These are phyloP conservation scores for Drosophila suzukii DNA, from an alignment of 1,140 invertebrate genomes.

Conservation along the genomic window DNA sequence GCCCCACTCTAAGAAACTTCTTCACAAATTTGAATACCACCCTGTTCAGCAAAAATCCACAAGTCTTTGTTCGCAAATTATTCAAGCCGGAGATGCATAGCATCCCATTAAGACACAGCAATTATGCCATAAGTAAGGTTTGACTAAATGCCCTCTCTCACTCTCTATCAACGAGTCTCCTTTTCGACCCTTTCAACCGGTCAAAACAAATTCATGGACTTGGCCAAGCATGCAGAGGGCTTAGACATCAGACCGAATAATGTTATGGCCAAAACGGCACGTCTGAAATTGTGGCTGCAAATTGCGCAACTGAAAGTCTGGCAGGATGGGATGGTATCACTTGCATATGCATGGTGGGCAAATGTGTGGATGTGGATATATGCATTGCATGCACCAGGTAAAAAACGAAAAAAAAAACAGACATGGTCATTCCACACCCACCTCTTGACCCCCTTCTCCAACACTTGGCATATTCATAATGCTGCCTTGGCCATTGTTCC, in stretches of 20 bases:
- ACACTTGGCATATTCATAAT: slow-evolving; percentile 54
- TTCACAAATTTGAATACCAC: not conserved
- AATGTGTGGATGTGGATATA: slow-evolving; percentile 41
- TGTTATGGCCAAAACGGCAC: slow-evolving; percentile 37
- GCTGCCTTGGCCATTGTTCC: slow-evolving; percentile 59
- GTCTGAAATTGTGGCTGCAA: slow-evolving; percentile 44
- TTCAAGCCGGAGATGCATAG: not conserved
- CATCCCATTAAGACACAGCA: slow-evolving; percentile 32
- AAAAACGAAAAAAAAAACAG: slow-evolving; percentile 4
- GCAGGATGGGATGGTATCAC: slow-evolving; percentile 19
- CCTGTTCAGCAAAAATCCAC: not conserved
- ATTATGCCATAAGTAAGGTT: slow-evolving; percentile 40
- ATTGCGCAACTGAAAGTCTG: slow-evolving; percentile 37
- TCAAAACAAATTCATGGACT: slow-evolving; percentile 48
- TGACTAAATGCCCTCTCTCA: not conserved
- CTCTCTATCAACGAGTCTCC: not conserved
- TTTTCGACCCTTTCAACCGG: slow-evolving; percentile 3
- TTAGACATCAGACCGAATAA: slow-evolving; percentile 19
- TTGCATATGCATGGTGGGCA: slow-evolving; percentile 46
- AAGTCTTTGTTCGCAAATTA: slow-evolving; percentile 6
- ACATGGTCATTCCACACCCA: slow-evolving; percentile 31
- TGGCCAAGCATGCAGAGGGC: slow-evolving; percentile 4
- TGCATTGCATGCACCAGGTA: slow-evolving; percentile 21
- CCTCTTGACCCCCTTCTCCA: slow-evolving; percentile 13
- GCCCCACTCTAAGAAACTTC: not conserved